phyloP scores from a whole-genome alignment of 2,888 invertebrate species.

The Cerastoderma edule region DNA sequence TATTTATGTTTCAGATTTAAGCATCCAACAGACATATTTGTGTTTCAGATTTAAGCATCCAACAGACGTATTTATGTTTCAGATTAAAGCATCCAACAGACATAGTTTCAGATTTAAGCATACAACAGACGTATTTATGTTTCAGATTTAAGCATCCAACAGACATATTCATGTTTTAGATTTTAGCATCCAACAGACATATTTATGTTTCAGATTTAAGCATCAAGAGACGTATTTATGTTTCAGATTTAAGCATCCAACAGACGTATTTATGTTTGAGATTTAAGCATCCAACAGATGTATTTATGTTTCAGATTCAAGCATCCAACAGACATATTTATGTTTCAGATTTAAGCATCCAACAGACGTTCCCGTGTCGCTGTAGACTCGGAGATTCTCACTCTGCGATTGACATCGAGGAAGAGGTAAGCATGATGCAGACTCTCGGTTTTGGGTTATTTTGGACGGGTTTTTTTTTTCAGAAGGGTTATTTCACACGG shows the following conservation, averaged over 20 bases:
- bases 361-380: conserved; percentile 94
- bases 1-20: no score
- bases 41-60: no score
- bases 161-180: no score
- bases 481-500: no score
- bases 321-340: conserved; percentile 13
- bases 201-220: conserved; percentile 88
- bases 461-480: no score
- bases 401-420: conserved; percentile 73
- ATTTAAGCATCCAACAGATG: conserved; percentile 88
- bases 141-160: no score
- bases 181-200: no score
- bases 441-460: no score
- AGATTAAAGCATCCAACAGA: conserved; percentile 93
- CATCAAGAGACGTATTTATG: no score
- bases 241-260: conserved; percentile 82
- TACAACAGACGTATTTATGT: conserved; percentile 91
- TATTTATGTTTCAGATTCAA: conserved; percentile 1
- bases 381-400: conserved; percentile 90
- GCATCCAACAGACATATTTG: no score
- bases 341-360: conserved; percentile 91
- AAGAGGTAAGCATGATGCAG: conserved; percentile 81
- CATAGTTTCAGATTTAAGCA: conserved; percentile 16
- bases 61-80: conserved; percentile 82
- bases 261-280: conserved; percentile 96